These are phyloP conservation scores for Amiota communis DNA, from an alignment of 2,888 invertebrate genomes.

Conservation along the genomic window DNA sequence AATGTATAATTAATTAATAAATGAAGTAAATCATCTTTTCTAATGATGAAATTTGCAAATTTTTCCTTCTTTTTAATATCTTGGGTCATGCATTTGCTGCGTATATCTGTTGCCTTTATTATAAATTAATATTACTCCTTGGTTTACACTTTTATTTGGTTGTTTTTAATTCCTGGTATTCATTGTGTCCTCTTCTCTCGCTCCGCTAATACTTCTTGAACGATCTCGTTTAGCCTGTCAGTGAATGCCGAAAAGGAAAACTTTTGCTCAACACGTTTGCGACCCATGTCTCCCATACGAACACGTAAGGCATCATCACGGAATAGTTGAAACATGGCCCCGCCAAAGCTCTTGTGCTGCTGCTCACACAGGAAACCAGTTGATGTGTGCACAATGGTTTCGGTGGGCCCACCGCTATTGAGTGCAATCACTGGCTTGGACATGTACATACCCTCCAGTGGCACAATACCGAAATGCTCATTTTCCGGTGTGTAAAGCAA, in stretches of 20 bases:
- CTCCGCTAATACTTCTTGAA: constrained; percentile 41
- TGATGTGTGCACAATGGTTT: constrained; percentile 85
- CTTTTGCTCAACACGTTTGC: constrained; percentile 81
- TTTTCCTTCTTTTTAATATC: too few species aligned
- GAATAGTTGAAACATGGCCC: constrained; percentile 82
- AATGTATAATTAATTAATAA: too few species aligned
- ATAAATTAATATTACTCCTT: too few species aligned
- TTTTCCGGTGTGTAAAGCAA: constrained; percentile 95
- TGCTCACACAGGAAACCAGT: constrained; percentile 88
- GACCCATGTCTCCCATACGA: constrained; percentile 84
- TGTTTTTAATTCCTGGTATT: too few species aligned
- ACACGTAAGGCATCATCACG: constrained; percentile 77
- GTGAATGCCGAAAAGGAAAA: constrained; percentile 91
- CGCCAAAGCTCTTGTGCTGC: constrained; percentile 81
- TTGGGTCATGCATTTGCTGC: too few species aligned
- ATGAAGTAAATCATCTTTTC: too few species aligned
- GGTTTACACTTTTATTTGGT: too few species aligned
- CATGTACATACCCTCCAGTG: constrained; percentile 97
- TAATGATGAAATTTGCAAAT: too few species aligned
- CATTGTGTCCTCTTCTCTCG: too few species aligned
- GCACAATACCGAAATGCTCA: constrained; percentile 99
- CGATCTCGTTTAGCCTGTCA: constrained; percentile 76
- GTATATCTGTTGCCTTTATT: too few species aligned
- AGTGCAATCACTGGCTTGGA: constrained; percentile 95
- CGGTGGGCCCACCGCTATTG: constrained; percentile 95